These are phyloP conservation scores for Smittia sp. DNA, from an alignment of 2,888 invertebrate genomes.

Conservation along the genomic window DNA sequence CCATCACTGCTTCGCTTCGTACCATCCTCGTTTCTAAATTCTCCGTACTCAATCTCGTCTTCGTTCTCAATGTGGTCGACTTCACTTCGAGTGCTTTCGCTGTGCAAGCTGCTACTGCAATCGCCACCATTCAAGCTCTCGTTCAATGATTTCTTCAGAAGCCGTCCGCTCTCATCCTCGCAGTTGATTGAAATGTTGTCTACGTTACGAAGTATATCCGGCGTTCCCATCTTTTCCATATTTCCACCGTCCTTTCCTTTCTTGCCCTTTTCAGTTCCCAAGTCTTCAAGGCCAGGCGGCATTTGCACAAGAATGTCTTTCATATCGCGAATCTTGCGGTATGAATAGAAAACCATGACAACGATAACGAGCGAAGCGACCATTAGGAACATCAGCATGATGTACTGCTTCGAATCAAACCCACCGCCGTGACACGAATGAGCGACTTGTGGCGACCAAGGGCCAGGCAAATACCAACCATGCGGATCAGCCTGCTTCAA, in stretches of 20 bases:
- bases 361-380: constrained; percentile 43
- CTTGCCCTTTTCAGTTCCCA: constrained; percentile 41
- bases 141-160: constrained; percentile 27
- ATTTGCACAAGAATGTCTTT: constrained; percentile 49
- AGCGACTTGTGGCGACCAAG: constrained; percentile 41
- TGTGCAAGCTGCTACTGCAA: constrained; percentile 33
- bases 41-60: constrained; percentile 35
- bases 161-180: constrained; percentile 27
- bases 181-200: constrained; percentile 12
- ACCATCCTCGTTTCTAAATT: not conserved
- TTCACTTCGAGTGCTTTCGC: constrained; percentile 34
- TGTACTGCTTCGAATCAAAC: constrained; percentile 43
- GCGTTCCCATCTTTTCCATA: constrained; percentile 3
- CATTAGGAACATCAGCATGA: constrained; percentile 44
- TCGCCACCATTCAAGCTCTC: constrained; percentile 31
- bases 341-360: constrained; percentile 44
- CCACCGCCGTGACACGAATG: constrained; percentile 31
- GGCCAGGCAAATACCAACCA: constrained; percentile 38
- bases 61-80: not conserved
- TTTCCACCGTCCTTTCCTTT: constrained; percentile 14
- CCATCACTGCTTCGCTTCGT: not conserved
- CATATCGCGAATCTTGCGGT: constrained; percentile 49
- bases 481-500: constrained; percentile 17
- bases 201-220: constrained; percentile 25
- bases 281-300: constrained; percentile 48